A percentile compares a stretch with the other conserved stretches of the same genome.
phyloP scores from a whole-genome alignment of 2,113 vertebrate genomes.

The Genyomyrus donnyi region DNA sequence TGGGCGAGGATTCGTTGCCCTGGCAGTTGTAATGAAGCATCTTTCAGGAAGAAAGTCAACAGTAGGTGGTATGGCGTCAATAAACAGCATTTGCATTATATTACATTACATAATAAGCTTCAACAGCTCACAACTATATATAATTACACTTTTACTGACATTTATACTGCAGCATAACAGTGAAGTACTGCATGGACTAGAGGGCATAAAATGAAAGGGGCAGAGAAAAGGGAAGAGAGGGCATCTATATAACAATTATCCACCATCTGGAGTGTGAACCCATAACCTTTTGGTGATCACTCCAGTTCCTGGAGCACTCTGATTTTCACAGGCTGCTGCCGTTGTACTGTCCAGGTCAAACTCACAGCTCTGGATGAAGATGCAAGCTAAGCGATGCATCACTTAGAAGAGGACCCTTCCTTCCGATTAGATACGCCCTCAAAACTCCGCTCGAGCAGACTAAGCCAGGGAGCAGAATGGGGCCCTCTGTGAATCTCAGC shows the following conservation, averaged over 20 bases:
- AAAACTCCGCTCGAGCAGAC: not conserved
- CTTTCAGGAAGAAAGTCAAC: not conserved
- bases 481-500: not conserved
- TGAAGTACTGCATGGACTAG: not conserved
- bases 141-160: not conserved
- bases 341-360: not conserved
- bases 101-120: not conserved
- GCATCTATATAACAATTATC: not conserved
- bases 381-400: not conserved
- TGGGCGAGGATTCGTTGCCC: not conserved
- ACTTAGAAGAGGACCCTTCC: not conserved
- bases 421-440: not conserved
- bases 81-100: not conserved
- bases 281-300: not conserved
- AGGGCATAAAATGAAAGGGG: not conserved
- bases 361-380: not conserved
- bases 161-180: not conserved
- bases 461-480: not conserved
- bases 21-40: not conserved
- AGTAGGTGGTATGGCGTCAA: not conserved
- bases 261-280: not conserved
- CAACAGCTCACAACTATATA: not conserved
- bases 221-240: not conserved
- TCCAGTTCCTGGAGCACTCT: not conserved
- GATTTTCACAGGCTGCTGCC: not conserved